phyloP scores from a whole-genome alignment of 2,113 vertebrate genomes.

The Bothrops jararaca region DNA sequence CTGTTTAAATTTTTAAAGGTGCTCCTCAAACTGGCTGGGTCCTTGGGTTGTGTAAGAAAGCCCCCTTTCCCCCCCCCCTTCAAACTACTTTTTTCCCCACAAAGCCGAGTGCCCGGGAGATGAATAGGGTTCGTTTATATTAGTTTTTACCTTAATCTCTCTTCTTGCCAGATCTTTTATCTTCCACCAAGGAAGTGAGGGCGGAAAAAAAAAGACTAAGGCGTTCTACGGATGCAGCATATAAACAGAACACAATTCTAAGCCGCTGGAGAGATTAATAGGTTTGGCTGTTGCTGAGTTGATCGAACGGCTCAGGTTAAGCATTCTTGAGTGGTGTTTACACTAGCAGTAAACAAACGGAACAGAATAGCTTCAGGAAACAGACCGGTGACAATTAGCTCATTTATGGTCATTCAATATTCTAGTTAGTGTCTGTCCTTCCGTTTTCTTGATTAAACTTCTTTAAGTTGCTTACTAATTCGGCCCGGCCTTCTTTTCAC shows the following conservation, averaged over 20 bases:
- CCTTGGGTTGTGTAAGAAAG: constrained; percentile 32
- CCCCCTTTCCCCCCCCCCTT: constrained; percentile 36
- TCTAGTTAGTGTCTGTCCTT: constrained; percentile 12
- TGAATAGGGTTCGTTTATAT: constrained; percentile 68
- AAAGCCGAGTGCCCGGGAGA: constrained; percentile 63
- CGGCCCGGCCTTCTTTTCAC: neutral
- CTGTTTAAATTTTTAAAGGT: constrained; percentile 63
- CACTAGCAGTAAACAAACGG: constrained; percentile 44
- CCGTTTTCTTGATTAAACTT: constrained; percentile 25
- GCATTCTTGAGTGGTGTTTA: constrained; percentile 57
- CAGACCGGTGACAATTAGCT: constrained; percentile 35
- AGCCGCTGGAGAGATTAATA: constrained; percentile 63
- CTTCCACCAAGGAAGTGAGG: constrained; percentile 58
- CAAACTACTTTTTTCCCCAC: constrained; percentile 38
- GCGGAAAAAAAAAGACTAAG: constrained; percentile 63
- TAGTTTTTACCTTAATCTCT: constrained; percentile 73
- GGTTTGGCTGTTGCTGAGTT: constrained; percentile 54
- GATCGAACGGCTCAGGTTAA: constrained; percentile 49
- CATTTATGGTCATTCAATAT: constrained; percentile 5
- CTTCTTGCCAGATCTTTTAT: constrained; percentile 72
- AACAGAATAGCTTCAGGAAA: constrained; percentile 13
- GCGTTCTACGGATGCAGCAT: constrained; percentile 57
- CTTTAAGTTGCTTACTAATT: constrained; percentile 1
- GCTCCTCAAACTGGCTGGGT: constrained; percentile 46
- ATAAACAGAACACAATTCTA: constrained; percentile 56